A percentile compares a stretch with the other conserved stretches of the same genome.
These are phyloP conservation scores for Ibidorhyncha struthersii DNA, from an alignment of 2,113 vertebrate genomes.

Conservation along the genomic window DNA sequence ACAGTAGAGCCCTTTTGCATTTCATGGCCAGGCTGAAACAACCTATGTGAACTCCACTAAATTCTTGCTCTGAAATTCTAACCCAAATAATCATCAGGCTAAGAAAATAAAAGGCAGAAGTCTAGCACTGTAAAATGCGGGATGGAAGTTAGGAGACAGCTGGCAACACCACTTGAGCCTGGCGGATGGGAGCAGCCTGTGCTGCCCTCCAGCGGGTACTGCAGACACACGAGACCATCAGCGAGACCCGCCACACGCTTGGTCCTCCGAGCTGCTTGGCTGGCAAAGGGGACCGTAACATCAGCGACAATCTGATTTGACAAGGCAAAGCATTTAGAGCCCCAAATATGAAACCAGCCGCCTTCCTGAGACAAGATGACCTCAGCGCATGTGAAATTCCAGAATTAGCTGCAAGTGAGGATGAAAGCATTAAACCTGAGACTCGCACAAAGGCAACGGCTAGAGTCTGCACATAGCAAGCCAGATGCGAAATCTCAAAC, in stretches of 20 bases:
- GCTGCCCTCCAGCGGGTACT: slow-evolving; percentile 71
- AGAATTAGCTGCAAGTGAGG: neutral
- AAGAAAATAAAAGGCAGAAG: slow-evolving; percentile 42
- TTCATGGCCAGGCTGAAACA: neutral
- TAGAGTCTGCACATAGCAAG: neutral
- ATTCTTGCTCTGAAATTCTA: slow-evolving; percentile 33
- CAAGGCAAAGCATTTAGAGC: neutral
- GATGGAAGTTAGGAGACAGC: neutral
- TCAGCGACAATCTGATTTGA: neutral
- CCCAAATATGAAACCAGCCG: neutral
- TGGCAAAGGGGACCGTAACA: neutral
- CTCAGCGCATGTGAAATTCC: neutral
- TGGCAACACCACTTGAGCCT: neutral
- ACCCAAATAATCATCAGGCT: slow-evolving; percentile 31
- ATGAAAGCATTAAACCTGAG: neutral
- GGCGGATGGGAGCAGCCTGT: neutral
- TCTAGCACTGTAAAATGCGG: neutral
- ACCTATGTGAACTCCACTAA: neutral
- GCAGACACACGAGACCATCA: neutral
- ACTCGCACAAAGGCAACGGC: neutral
- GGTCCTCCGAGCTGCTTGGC: neutral
- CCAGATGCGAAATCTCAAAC: neutral
- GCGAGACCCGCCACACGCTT: neutral
- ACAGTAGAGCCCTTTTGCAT: neutral
- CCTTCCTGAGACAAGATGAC: neutral